phyloP scores from a whole-genome alignment of 2,888 invertebrate species.

The Anodontia alba region DNA sequence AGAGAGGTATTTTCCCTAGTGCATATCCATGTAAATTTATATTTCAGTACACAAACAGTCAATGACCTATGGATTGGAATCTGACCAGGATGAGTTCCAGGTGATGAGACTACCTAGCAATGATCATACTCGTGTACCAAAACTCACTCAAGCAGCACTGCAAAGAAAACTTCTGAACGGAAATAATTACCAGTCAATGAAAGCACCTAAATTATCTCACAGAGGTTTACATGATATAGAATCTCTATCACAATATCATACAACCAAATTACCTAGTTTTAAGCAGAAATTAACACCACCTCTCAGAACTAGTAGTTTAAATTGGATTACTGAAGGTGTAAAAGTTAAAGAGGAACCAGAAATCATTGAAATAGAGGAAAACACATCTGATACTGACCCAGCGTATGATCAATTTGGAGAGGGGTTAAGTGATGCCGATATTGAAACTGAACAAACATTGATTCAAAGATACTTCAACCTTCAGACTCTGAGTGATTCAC shows the following conservation, averaged over 20 bases:
- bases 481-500: not conserved
- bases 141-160: not conserved
- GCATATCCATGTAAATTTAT: too few species aligned
- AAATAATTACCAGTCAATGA: not conserved
- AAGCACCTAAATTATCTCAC: not conserved
- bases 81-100: too few species aligned
- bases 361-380: not conserved
- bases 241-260: too few species aligned
- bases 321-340: not conserved
- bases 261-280: not conserved
- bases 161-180: not conserved
- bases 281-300: not conserved
- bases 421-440: not conserved
- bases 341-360: not conserved
- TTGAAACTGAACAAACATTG: not conserved
- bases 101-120: too few species aligned
- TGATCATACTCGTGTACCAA: too few species aligned
- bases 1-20: too few species aligned
- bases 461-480: not conserved
- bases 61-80: too few species aligned
- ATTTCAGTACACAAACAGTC: too few species aligned
- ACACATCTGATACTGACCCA: not conserved
- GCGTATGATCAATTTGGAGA: not conserved
- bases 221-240: not conserved
- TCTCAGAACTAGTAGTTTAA: not conserved